Base-by-base conservation (phyloP, 2,113 vertebrate species). In the Boleophthalmus pectinirostris region DNA sequence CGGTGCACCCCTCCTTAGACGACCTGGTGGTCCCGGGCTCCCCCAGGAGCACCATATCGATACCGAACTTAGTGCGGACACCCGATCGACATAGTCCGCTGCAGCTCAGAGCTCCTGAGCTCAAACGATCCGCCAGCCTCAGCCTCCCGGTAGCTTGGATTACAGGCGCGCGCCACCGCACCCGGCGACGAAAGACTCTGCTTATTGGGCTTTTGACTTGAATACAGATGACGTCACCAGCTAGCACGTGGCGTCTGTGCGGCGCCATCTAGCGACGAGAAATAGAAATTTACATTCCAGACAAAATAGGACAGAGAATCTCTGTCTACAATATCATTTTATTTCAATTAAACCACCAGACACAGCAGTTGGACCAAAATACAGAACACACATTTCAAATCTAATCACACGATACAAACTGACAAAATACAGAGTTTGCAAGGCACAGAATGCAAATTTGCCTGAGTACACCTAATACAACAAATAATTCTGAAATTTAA, bases 61-160 rank as follows among this genome's bases (percentile, higher is more conserved):
- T 77, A 47, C 73, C 71, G 74, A 80, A 67, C 85, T 85, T 85
- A 87, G 82, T 54, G 85, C 78, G 79, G 78, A 86, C 77, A 79
- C 81, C 86, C 70, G 78, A 70, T 87, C 81, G 79, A 43, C 81
- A 87, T 73, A 85, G 81, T 77, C 73, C 84, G 16, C 73, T 72
- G 81, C 75, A 81, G 81, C 79, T 81, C 81, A 79, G 81, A 86
- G 5, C 81, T 83, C 84, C 84, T 86, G 81, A 83, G 81, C 73
- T 86, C 84, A 83, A 83, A 61, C 84, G 75, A 66, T 86, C 84
- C 84, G 38, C 76, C 81, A 83, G 73, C 73, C 84, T 82, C 72
- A 82, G 82, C 82, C 85, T 84, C 85, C 85, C 82, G 1, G 77
- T 68, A 49, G 49, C 82, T 81, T 79, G 83, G 83, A 85, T 88